phyloP scores from a whole-genome alignment of 2,888 invertebrate species.

The Cosmia trapezina region DNA sequence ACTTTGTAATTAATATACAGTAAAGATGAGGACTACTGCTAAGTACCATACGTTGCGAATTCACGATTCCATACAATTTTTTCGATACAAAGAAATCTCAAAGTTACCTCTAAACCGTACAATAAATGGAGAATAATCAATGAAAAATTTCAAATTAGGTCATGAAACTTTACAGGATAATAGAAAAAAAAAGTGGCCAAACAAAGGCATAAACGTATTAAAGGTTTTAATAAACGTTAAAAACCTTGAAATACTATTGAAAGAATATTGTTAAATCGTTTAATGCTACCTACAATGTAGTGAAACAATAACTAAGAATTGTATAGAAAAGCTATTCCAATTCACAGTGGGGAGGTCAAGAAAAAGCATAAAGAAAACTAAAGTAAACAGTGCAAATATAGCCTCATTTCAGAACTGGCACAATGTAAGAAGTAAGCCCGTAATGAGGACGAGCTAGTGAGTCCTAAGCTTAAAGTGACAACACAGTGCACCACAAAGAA shows the following conservation, averaged over 20 bases:
- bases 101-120: no score
- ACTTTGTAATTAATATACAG: no score
- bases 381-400: constrained; percentile 32
- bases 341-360: constrained; percentile 11
- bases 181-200: background rate
- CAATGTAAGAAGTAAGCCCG: constrained; percentile 30
- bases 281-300: background rate
- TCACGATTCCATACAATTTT: no score
- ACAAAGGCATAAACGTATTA: background rate
- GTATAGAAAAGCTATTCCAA: background rate
- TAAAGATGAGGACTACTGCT: no score
- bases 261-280: background rate
- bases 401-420: constrained; percentile 36
- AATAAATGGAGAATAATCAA: no score
- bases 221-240: background rate
- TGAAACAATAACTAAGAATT: background rate
- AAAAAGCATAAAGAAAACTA: constrained; percentile 12
- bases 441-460: constrained; percentile 50
- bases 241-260: background rate
- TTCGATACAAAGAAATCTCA: no score
- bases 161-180: no score
- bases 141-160: no score
- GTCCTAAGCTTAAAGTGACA: constrained; percentile 48
- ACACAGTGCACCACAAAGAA: constrained; percentile 52
- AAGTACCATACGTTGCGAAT: no score